These are phyloP conservation scores for Glyphotaelius pellucidus DNA, from an alignment of 2,888 invertebrate species.

Conservation along the genomic window DNA sequence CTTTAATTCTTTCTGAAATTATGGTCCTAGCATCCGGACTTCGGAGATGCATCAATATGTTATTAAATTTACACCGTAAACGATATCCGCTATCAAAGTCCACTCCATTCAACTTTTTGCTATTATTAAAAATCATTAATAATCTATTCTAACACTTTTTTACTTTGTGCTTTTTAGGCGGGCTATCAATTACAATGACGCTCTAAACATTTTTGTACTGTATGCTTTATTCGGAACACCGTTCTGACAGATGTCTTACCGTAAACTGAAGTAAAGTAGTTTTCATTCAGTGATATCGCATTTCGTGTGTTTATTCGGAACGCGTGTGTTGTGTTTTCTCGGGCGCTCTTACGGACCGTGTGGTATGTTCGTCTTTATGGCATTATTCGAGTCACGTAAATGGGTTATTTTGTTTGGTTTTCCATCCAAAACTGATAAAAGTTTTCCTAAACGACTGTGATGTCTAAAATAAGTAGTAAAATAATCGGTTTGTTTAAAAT, in stretches of 20 bases:
- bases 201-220: background rate
- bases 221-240: background rate
- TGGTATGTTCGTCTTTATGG: background rate
- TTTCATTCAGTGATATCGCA: conserved; percentile 42
- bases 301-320: conserved; percentile 32
- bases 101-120: background rate
- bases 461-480: background rate
- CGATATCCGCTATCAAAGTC: background rate
- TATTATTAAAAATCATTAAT: background rate
- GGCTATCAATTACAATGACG: conserved; percentile 11
- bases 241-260: background rate
- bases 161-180: background rate
- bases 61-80: background rate
- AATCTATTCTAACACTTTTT: background rate
- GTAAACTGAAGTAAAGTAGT: conserved; percentile 9
- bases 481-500: background rate
- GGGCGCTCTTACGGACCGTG: background rate
- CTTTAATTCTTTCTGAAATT: background rate
- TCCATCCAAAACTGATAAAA: background rate
- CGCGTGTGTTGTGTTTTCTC: background rate
- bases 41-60: background rate
- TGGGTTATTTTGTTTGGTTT: background rate
- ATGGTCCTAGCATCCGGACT: background rate
- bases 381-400: background rate
- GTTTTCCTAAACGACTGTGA: too few relatives aligned